Percentiles rank a stretch among this genome's conserved stretches.
Evolutionary conservation across 1,140 invertebrate genomes (phyloP).

Genomic region (Globodera rostochiensis): DNA sequence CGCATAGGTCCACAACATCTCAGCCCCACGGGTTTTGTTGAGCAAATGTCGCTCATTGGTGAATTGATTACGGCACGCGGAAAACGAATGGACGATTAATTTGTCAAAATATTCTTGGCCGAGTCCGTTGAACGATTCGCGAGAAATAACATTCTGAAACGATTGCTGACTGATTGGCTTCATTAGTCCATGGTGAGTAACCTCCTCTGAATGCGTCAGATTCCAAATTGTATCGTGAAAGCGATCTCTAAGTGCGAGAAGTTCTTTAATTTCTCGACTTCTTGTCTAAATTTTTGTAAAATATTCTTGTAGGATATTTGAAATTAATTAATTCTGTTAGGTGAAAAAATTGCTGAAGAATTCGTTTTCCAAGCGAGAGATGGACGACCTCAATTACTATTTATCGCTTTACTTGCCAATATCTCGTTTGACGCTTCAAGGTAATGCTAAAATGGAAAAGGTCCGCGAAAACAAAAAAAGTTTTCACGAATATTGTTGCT

Average conservation of each 20-base stretch:
- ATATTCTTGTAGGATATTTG: background rate
- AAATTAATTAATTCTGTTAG: background rate
- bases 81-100: conserved; percentile 52
- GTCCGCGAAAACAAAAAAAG: background rate
- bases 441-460: conserved; percentile 3
- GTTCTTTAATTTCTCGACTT: conserved; percentile 56
- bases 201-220: conserved; percentile 57
- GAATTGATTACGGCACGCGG: conserved; percentile 61
- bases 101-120: conserved; percentile 65
- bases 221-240: conserved; percentile 66
- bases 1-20: conserved; percentile 62
- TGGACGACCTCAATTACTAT: no score
- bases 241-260: conserved; percentile 56
- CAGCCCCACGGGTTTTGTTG: conserved; percentile 55
- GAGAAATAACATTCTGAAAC: conserved; percentile 49
- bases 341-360: no score
- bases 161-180: background rate
- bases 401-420: conserved; percentile 27
- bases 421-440: conserved; percentile 42
- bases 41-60: conserved; percentile 63
- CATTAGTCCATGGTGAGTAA: background rate
- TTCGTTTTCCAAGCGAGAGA: background rate
- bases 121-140: conserved; percentile 61
- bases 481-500: conserved; percentile 53
- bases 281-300: conserved; percentile 50